Evolutionary conservation across 2,888 invertebrate species (phyloP).

Genomic region (Timema podura): DNA sequence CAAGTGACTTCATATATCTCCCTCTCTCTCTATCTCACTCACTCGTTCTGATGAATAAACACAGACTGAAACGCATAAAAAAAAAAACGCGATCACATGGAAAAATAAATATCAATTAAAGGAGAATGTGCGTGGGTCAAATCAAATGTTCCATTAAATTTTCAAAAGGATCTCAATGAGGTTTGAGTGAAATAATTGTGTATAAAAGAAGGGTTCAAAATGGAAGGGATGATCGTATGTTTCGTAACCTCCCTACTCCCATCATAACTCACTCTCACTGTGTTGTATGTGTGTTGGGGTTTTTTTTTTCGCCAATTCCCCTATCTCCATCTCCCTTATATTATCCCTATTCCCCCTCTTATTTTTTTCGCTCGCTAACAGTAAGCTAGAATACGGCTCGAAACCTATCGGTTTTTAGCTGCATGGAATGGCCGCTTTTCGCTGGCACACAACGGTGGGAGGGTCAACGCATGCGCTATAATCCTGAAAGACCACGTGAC

Average conservation of each 20-base stretch:
- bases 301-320: no score
- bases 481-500: conserved; percentile 20
- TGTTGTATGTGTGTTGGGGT: no score
- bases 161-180: conserved; percentile 28
- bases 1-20: no score
- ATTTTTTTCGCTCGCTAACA: no score
- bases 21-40: no score
- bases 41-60: no score
- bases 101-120: conserved; percentile 30
- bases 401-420: conserved; percentile 22
- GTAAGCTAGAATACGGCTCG: no score
- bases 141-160: conserved; percentile 31
- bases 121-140: conserved; percentile 24
- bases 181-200: conserved; percentile 25
- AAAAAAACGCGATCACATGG: conserved; percentile 21
- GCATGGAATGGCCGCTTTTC: conserved; percentile 28
- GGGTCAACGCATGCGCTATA: conserved; percentile 29
- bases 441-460: conserved; percentile 22
- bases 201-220: conserved; percentile 19
- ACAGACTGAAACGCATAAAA: no score
- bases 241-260: conserved; percentile 19
- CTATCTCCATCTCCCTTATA: background rate
- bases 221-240: conserved; percentile 25
- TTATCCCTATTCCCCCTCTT: background rate
- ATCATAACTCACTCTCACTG: no score